Percentiles rank a stretch among this genome's conserved stretches.
phyloP scores from a whole-genome alignment of 92 coral and sea anemone genomes.

The Porites cylindrica region DNA sequence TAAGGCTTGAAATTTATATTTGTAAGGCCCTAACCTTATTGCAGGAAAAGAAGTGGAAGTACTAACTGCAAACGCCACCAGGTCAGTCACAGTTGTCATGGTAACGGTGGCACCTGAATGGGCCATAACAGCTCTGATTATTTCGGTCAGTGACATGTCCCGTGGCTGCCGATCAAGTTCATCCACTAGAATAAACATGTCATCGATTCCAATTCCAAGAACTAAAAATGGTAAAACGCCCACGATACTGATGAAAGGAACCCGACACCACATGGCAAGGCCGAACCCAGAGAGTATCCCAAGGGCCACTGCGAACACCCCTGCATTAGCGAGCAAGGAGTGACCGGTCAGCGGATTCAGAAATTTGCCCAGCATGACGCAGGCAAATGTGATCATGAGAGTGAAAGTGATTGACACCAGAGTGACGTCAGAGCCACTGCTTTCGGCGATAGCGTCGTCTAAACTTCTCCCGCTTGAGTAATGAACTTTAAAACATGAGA shows the following conservation, averaged over 20 bases:
- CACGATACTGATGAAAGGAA: constrained; percentile 80
- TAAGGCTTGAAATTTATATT: not conserved
- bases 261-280: constrained; percentile 65
- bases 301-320: constrained; percentile 87
- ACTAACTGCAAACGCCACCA: constrained; percentile 92
- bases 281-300: constrained; percentile 94
- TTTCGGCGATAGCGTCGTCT: constrained; percentile 88
- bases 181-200: constrained; percentile 90
- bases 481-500: constrained; percentile 63
- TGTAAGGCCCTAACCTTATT: constrained; percentile 41
- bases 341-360: constrained; percentile 87
- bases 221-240: constrained; percentile 85
- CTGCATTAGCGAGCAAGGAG: constrained; percentile 84
- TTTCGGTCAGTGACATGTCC: constrained; percentile 56
- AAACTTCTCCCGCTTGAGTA: constrained; percentile 77
- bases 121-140: constrained; percentile 84
- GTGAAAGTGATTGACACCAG: constrained; percentile 79
- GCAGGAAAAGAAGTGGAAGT: constrained; percentile 91
- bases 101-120: constrained; percentile 90
- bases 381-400: constrained; percentile 86
- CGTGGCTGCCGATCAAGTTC: constrained; percentile 86
- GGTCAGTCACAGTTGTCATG: constrained; percentile 95
- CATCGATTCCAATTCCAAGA: constrained; percentile 92
- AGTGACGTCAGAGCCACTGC: constrained; percentile 81
- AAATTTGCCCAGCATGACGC: constrained; percentile 79